Evolutionary conservation across 1,140 invertebrate species (phyloP), one percentile per base, ranked within the genome.

Genomic region (Chelonus insularis): DNA sequence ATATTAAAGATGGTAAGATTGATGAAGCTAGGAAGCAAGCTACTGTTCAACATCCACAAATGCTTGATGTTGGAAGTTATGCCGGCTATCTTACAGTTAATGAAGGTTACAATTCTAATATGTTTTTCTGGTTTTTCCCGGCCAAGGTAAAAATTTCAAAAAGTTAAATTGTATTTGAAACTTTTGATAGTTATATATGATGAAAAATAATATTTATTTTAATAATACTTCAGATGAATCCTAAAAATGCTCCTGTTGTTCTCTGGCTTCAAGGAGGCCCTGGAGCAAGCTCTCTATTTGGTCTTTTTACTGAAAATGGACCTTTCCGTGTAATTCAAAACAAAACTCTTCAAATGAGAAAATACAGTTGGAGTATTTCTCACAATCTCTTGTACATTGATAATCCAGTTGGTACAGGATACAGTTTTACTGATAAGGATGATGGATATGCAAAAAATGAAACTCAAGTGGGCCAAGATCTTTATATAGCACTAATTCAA

Each of bases 61-160:
- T 80, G 64, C 20, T 63, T 1, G 70, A 77, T 51, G 63, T 84
- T 2, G 72, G 66, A 23, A 86, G 85, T 51, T 87, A 88, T 66
- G 80, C 87, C 8, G 90, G 90, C 1, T 91, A 86, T 67, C 76
- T 92, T 6, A 92, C 89, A 0, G 89, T 94, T 2, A 90, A 94
- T 68, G 86, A 88, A 65, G 71, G 84, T 37, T 90, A 84, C 71
- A 88, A 92, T 67, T 91, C 91, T 0, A 94, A 94, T 72, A 84
- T 94, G 64, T 95, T 92, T 80, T 94, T 94, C 76, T 95, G 93
- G 93, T 95, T 92, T 68, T 95, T 94, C 72, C 92, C 91, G 0
- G 87, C 91, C 6, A 58, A 83, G 73, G 76, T 78, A 41, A 71
- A 63, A 29, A 29, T 7, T 7, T 29, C 25, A 29, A 29, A 29